Evolutionary conservation across 2,888 invertebrate species (phyloP).

Genomic region (Apoda limacodes): DNA sequence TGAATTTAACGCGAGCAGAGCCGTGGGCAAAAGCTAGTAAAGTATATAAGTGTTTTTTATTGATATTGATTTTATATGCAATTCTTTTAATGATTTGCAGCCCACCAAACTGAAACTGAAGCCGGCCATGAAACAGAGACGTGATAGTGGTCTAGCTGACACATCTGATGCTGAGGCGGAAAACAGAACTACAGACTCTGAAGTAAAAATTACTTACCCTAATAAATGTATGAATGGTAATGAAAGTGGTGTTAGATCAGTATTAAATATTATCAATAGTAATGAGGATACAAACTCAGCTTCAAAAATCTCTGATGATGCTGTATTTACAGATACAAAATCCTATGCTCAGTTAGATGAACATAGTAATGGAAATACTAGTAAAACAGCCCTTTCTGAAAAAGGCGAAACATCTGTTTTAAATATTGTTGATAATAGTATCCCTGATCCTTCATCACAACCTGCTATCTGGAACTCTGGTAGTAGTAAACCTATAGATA

Average conservation of each 20-base stretch:
- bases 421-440: slow-evolving; percentile 32
- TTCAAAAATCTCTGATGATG: too few species aligned
- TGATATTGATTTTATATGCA: too few species aligned
- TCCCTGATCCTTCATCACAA: slow-evolving; percentile 21
- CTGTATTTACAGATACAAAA: too few species aligned
- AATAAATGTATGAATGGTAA: slow-evolving; percentile 16
- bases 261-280: background rate
- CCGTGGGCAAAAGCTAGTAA: too few species aligned
- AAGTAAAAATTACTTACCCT: slow-evolving; percentile 7
- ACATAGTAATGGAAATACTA: slow-evolving; percentile 20
- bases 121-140: slow-evolving; percentile 45
- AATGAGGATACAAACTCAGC: background rate
- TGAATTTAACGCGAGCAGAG: too few species aligned
- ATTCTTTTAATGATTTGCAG: slow-evolving; percentile 39
- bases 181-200: slow-evolving; percentile 26
- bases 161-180: slow-evolving; percentile 54
- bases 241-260: slow-evolving; percentile 6
- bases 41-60: too few species aligned
- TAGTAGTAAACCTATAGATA: slow-evolving; percentile 26
- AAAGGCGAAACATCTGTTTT: slow-evolving; percentile 26
- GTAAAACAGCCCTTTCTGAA: slow-evolving; percentile 19
- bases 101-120: slow-evolving; percentile 36
- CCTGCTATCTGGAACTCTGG: slow-evolving; percentile 38
- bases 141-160: slow-evolving; percentile 60
- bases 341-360: too few species aligned